Conservation (phyloP, 2,113 vertebrate species). For the Empidonax traillii region DNA sequence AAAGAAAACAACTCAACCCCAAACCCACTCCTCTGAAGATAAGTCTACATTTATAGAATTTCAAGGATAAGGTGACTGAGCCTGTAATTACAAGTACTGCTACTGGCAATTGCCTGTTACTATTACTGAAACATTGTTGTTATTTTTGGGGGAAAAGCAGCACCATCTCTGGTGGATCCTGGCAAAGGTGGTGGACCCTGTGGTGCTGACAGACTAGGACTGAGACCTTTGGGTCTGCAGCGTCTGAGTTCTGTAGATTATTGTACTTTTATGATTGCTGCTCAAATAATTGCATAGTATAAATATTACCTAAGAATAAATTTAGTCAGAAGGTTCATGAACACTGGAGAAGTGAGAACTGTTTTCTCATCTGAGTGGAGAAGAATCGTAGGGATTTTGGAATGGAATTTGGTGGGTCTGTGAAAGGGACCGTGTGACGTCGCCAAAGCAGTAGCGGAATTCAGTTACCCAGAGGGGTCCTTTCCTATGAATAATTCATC, state of each 20-base stretch:
- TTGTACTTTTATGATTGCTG: not conserved
- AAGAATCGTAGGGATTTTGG: not conserved
- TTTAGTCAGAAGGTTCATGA: not conserved
- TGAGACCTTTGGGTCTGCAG: not conserved
- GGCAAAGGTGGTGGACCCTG: not conserved
- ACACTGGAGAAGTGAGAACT: not conserved
- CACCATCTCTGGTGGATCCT: not conserved
- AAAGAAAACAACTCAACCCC: not conserved
- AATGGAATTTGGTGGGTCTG: not conserved
- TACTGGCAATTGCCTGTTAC: not conserved
- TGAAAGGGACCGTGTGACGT: not conserved
- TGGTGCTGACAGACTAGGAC: not conserved
- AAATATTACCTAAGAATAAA: not conserved
- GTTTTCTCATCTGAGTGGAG: not conserved
- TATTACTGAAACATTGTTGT: not conserved
- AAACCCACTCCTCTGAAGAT: not conserved
- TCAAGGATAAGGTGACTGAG: not conserved
- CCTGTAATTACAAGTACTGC: not conserved
- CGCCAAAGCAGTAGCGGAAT: not conserved
- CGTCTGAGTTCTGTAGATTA: not conserved
- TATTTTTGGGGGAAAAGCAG: not conserved
- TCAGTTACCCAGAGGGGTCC: not conserved
- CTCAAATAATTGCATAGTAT: not conserved
- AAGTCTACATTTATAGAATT: not conserved
- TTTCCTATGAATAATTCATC: not conserved